phyloP scores from a whole-genome alignment of 53 echinoderm and acorn worm species.

The Holothuria scabra region DNA sequence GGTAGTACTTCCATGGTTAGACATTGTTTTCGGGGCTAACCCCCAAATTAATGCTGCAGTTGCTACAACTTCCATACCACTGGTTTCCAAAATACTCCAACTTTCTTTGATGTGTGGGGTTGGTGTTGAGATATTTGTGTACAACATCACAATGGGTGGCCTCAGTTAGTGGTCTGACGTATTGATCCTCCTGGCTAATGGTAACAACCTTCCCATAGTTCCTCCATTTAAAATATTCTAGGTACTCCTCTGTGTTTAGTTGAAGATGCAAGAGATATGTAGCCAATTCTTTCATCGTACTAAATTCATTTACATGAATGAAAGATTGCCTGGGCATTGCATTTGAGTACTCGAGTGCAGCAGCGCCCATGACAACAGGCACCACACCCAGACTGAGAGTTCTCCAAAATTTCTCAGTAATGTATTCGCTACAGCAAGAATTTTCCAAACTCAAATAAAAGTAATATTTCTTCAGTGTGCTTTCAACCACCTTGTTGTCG shows the following conservation, averaged over 20 bases:
- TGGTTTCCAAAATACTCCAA: background rate
- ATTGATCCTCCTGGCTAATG: background rate
- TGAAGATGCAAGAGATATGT: background rate
- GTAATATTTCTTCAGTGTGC: background rate
- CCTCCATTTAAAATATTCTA: conserved; percentile 23
- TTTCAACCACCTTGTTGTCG: background rate
- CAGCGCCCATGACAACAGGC: conserved; percentile 4
- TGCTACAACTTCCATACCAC: conserved; percentile 5
- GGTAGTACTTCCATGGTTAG: too few relatives aligned
- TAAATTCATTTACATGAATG: conserved; percentile 17
- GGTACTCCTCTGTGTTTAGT: background rate
- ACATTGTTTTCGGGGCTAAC: too few relatives aligned
- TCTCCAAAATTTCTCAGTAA: conserved; percentile 27
- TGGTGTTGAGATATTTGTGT: background rate
- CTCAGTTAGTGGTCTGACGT: background rate
- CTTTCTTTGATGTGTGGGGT: background rate
- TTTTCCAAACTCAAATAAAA: conserved; percentile 25
- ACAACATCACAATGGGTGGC: background rate
- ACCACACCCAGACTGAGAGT: conserved; percentile 6
- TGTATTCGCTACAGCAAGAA: conserved; percentile 17
- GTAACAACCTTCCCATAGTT: background rate
- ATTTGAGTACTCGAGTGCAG: background rate
- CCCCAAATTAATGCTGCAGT: background rate
- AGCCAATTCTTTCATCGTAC: background rate
- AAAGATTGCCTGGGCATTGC: conserved; percentile 5